Percentiles rank a stretch among this genome's conserved stretches.
These are phyloP conservation scores for Erannis defoliaria DNA, from an alignment of 2,888 invertebrate genomes.

Conservation along the genomic window DNA sequence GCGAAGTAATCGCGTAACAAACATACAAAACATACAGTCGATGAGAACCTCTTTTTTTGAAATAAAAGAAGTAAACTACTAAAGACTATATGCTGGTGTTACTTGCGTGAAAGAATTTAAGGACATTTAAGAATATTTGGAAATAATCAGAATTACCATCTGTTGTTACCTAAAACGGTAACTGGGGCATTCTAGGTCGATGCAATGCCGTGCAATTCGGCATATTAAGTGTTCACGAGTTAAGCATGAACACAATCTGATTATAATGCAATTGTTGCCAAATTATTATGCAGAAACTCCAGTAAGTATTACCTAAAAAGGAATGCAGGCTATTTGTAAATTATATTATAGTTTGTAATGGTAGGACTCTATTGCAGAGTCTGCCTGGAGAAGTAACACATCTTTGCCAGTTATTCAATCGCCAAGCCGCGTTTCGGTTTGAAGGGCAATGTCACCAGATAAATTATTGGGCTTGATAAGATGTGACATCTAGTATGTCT, in stretches of 20 bases:
- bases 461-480: no score
- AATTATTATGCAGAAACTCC: constrained; percentile 27
- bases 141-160: constrained; percentile 29
- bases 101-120: constrained; percentile 23
- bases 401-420: no score
- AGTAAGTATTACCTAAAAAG: constrained; percentile 20
- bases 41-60: no score
- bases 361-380: no score
- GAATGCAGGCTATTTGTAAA: constrained; percentile 7
- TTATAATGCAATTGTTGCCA: constrained; percentile 36
- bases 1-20: no score
- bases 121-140: constrained; percentile 31
- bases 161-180: constrained; percentile 38
- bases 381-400: no score
- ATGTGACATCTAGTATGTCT: no score
- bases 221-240: constrained; percentile 30
- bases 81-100: not conserved
- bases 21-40: no score
- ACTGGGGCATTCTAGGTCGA: constrained; percentile 44
- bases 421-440: no score
- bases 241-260: constrained; percentile 23
- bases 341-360: not conserved
- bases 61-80: no score
- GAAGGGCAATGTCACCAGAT: no score
- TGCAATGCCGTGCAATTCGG: constrained; percentile 37